A percentile compares a stretch with the other conserved stretches of the same genome.
Evolutionary conservation across 2,888 invertebrate species (phyloP).

Genomic region (Trichogramma dendrolimi): DNA sequence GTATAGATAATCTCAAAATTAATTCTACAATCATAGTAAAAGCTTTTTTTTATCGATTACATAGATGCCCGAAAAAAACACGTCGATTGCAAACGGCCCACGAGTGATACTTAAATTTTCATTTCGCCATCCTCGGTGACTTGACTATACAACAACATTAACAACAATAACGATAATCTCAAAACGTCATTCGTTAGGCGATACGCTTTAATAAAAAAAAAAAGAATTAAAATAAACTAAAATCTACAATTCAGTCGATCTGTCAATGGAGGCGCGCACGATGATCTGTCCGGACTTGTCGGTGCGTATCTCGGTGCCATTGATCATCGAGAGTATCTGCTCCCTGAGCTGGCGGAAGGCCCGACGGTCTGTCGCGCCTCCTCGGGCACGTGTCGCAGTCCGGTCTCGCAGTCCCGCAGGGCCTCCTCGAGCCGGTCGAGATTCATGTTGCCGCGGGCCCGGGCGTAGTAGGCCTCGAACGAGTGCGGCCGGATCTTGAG

Average conservation of each 20-base stretch:
- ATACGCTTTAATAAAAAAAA: too few species aligned
- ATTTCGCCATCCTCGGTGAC: too few species aligned
- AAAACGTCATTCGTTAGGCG: too few species aligned
- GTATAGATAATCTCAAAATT: too few species aligned
- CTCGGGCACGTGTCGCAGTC: slow-evolving; percentile 64
- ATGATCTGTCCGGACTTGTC: slow-evolving; percentile 35
- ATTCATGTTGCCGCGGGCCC: slow-evolving; percentile 82
- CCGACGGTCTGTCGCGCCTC: slow-evolving; percentile 70
- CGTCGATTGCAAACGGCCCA: too few species aligned
- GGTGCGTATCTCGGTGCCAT: slow-evolving; percentile 42
- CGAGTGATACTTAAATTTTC: too few species aligned
- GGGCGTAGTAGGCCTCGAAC: slow-evolving; percentile 88
- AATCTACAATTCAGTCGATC: slow-evolving; percentile 40
- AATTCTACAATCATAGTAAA: too few species aligned
- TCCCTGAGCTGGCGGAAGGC: slow-evolving; percentile 72
- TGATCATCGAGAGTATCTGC: slow-evolving; percentile 59
- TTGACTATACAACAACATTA: too few species aligned
- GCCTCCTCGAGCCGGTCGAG: slow-evolving; percentile 70
- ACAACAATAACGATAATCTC: too few species aligned
- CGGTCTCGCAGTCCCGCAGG: slow-evolving; percentile 76
- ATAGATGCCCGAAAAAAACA: too few species aligned
- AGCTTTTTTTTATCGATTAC: too few species aligned
- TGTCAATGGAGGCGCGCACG: slow-evolving; percentile 47
- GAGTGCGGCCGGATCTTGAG: slow-evolving; percentile 79
- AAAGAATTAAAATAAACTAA: too few species aligned